Conservation (phyloP, 2,888 invertebrate genomes). For the Romanomermis culicivorax region DNA sequence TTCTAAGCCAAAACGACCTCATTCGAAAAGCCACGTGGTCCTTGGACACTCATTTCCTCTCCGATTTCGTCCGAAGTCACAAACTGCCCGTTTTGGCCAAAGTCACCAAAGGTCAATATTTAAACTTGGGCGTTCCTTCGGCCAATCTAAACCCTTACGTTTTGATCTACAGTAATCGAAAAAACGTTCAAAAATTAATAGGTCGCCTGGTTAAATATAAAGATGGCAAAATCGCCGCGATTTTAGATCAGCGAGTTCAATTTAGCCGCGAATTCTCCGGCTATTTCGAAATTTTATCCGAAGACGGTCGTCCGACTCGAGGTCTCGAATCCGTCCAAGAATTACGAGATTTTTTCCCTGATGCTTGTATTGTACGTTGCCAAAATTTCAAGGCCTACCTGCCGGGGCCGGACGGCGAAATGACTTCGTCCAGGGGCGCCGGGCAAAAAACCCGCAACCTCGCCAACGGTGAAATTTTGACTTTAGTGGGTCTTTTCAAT, state of each 20-base stretch:
- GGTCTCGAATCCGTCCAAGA: slow-evolving; percentile 71
- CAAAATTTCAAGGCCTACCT: slow-evolving; percentile 31
- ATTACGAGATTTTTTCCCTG: slow-evolving; percentile 39
- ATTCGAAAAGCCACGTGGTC: slow-evolving; percentile 22
- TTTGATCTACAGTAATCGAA: slow-evolving; percentile 54
- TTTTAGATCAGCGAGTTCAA: slow-evolving; percentile 54
- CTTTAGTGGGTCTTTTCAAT: slow-evolving; percentile 23
- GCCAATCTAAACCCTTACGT: slow-evolving; percentile 63
- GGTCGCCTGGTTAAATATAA: slow-evolving; percentile 7
- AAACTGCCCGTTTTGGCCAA: slow-evolving; percentile 66
- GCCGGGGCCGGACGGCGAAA: slow-evolving; percentile 22
- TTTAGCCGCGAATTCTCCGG: slow-evolving; percentile 64
- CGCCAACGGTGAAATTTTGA: slow-evolving; percentile 26
- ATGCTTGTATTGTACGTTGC: slow-evolving; percentile 48
- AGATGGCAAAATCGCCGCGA: slow-evolving; percentile 42
- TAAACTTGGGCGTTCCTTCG: slow-evolving; percentile 66
- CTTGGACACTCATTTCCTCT: slow-evolving; percentile 23
- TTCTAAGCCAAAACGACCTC: no score
- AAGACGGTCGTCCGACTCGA: slow-evolving; percentile 70
- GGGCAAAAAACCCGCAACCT: slow-evolving; percentile 13
- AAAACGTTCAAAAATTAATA: slow-evolving; percentile 44
- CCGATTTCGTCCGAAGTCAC: slow-evolving; percentile 40
- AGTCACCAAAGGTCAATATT: slow-evolving; percentile 79
- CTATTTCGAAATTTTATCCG: slow-evolving; percentile 76
- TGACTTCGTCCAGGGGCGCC: slow-evolving; percentile 14